Evolutionary conservation across 2,888 invertebrate species (phyloP), one percentile per base, ranked within the genome.

Genomic region (Andricus curvator): DNA sequence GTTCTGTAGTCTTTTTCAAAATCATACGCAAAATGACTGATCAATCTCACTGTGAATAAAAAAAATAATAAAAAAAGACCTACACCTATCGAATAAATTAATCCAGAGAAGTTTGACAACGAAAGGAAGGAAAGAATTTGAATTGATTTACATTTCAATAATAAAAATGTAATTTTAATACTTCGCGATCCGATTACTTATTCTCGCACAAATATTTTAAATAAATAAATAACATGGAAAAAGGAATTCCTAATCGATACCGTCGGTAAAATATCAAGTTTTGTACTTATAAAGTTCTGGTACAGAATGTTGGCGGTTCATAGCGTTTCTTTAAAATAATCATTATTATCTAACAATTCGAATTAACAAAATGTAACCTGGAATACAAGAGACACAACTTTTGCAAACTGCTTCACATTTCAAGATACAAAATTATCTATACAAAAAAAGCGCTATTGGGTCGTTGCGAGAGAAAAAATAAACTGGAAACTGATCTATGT

Each of bases 211-310:
- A 68, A 48, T 74, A 29, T 15, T 70, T 74, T 56, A 74, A 74
- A 56, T 74, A 74, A 74, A 74, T 74, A 74, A 74, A 74, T 74
- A 74, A 74, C 33, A 56, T 74, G 74, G 13, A 74, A 74, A 74
- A 74, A 25, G 25, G 22, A 25, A 68, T 29, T 68, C 20, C 68
- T 68, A 68, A 68, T 44, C 25, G 44, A 48, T 44, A 68, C 13
- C 48, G 48, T 25, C 67, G 6, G 33, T 70, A 60, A 74, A 74
- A 74, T 74, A 74, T 74, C 33, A 33, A 74, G 51, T 74, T 70
- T 74, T 74, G 74, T 74, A 74, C 74, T 74, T 74, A 64, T 29
- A 64, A 64, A 74, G 74, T 74, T 74, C 74, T 70, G 48, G 37
- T 67, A 67, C 44, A 67, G 17, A 48, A 48, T 48, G 22, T 51